These are phyloP conservation scores for Xyrichtys novacula DNA, from an alignment of 2,797 vertebrate species.

Conservation along the genomic window DNA sequence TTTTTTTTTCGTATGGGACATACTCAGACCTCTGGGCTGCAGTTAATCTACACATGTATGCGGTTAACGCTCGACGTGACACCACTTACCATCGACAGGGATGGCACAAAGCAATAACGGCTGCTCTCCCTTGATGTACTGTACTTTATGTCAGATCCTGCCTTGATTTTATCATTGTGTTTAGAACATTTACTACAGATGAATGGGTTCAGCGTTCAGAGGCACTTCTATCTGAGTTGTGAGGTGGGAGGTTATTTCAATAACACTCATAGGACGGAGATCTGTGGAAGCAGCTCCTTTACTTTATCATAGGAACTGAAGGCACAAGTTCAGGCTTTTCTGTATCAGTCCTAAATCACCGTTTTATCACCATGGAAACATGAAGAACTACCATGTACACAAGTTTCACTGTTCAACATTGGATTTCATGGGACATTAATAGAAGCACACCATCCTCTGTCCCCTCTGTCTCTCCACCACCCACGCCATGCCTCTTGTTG, in stretches of 20 bases:
- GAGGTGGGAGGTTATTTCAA: not conserved
- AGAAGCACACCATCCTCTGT: slow-evolving; percentile 18
- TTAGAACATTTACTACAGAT: slow-evolving; percentile 49
- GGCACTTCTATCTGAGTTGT: slow-evolving; percentile 50
- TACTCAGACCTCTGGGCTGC: slow-evolving; percentile 45
- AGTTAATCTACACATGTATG: slow-evolving; percentile 10
- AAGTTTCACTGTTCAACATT: not conserved
- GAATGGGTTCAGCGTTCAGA: slow-evolving; percentile 15
- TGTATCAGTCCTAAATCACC: not conserved
- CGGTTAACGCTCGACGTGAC: slow-evolving; percentile 11
- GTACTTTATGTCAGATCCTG: slow-evolving; percentile 60
- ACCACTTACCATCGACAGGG: slow-evolving; percentile 30
- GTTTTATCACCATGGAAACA: slow-evolving; percentile 5
- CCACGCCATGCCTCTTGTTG: slow-evolving; percentile 87
- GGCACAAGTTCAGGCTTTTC: slow-evolving; percentile 18
- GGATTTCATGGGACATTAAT: not conserved
- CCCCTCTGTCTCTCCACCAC: slow-evolving; percentile 32
- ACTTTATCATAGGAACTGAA: not conserved
- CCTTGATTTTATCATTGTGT: slow-evolving; percentile 40
- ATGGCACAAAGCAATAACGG: slow-evolving; percentile 63
- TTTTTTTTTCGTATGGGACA: slow-evolving; percentile 45
- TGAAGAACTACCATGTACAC: not conserved
- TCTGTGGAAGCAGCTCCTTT: slow-evolving; percentile 20
- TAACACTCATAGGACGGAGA: slow-evolving; percentile 1
- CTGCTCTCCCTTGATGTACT: slow-evolving; percentile 51